These are phyloP conservation scores for Argyrosomus japonicus DNA, from an alignment of 2,113 vertebrate genomes.

Conservation along the genomic window DNA sequence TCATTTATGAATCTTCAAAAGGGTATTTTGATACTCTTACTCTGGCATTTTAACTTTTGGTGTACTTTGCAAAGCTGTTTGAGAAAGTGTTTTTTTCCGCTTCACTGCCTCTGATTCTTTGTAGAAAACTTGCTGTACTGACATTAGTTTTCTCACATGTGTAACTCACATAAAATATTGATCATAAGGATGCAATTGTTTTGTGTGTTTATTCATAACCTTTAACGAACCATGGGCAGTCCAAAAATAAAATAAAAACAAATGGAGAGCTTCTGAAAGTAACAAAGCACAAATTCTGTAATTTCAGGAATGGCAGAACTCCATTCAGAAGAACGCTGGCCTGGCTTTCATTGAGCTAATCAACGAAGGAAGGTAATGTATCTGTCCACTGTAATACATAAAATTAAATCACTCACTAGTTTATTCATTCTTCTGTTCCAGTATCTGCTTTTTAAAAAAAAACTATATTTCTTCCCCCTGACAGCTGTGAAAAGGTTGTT, in stretches of 20 bases:
- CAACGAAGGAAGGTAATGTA: constrained; percentile 97
- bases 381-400: constrained; percentile 1
- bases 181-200: constrained; percentile 1
- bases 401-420: constrained; percentile 3
- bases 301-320: constrained; percentile 98
- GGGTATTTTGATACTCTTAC: constrained; percentile 8
- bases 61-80: constrained; percentile 14
- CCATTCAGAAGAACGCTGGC: constrained; percentile 99
- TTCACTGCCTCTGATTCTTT: constrained; percentile 31
- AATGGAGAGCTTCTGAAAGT: background rate
- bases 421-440: constrained; percentile 24
- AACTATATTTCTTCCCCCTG: background rate
- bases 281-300: constrained; percentile 55
- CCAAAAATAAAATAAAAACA: background rate
- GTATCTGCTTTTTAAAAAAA: background rate
- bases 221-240: background rate
- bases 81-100: constrained; percentile 14
- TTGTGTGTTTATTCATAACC: background rate
- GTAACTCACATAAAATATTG: background rate
- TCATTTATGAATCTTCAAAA: constrained; percentile 37
- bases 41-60: constrained; percentile 28
- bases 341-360: constrained; percentile 99
- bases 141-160: background rate
- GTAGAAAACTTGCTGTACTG: background rate
- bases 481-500: constrained; percentile 11